A percentile compares a stretch with the other conserved stretches of the same genome.
Conservation (phyloP, 64 coral and sea anemone species). For the Stylophora pistillata region DNA sequence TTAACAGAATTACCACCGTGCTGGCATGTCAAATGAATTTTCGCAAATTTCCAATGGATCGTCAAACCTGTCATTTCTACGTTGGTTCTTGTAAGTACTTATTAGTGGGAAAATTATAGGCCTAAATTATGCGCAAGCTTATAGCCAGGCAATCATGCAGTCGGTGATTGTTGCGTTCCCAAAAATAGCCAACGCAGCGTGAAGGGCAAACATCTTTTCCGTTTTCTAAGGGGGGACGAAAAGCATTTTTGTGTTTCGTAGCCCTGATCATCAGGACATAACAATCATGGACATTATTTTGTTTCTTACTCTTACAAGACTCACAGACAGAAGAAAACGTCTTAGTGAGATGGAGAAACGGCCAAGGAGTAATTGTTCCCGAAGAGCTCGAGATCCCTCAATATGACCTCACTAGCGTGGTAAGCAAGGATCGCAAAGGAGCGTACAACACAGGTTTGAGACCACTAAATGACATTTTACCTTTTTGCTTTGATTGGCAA, state of each 20-base stretch:
- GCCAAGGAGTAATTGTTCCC: slow-evolving; percentile 40
- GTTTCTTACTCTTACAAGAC: slow-evolving; percentile 34
- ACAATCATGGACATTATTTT: background rate
- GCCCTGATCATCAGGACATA: background rate
- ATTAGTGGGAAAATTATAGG: background rate
- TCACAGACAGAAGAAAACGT: slow-evolving; percentile 58
- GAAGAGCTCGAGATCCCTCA: slow-evolving; percentile 51
- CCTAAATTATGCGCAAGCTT: too few species aligned
- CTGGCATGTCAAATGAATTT: slow-evolving; percentile 68
- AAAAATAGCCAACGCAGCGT: background rate
- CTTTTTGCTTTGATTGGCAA: too few species aligned
- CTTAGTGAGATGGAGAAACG: slow-evolving; percentile 38
- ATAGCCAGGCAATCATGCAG: background rate
- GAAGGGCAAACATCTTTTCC: background rate
- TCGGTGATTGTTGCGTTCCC: background rate
- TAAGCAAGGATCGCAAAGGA: slow-evolving; percentile 13
- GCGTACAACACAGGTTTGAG: slow-evolving; percentile 63
- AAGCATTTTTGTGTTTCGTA: too few species aligned
- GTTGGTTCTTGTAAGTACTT: slow-evolving; percentile 56
- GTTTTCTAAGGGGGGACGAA: too few species aligned
- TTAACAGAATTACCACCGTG: slow-evolving; percentile 51
- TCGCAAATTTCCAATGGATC: slow-evolving; percentile 56
- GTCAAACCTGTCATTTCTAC: slow-evolving; percentile 60
- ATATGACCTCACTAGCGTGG: slow-evolving; percentile 6
- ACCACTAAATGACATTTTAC: background rate